Evolutionary conservation across 2,113 vertebrate species (phyloP), one percentile per base, ranked within the genome.

Genomic region (Irena cyanogastra): DNA sequence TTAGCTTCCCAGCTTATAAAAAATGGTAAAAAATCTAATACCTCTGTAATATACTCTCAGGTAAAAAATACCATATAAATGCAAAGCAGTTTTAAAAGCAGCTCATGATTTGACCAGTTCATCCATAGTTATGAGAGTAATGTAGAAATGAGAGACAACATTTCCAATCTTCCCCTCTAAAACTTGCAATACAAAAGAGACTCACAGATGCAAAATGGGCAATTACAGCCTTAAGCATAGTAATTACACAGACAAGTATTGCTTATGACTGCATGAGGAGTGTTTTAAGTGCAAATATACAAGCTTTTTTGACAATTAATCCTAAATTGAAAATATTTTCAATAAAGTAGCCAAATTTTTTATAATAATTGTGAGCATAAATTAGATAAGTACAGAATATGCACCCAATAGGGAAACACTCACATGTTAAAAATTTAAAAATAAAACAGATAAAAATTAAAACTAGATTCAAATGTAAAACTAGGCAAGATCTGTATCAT

Each of bases 31-130:
- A 94, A 52, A 83, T 66, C 47, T 66, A 90, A 83, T 75, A 71
- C 28, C 14, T 68, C 57, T 75, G 15, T 92, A 81, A 94, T 45
- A 33, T 42, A 71, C 47, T 93, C 83, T 87, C 92, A 95, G 65
- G 49, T 95, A 31, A 95, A 96, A 95, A 92, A 92, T 64, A 20
- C 65, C 35, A 91, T 96, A 92, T 84, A 95, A 95, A 97, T 97
- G 93, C 90, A 92, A 96, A 96, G 60, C 69, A 92, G 83, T 83
- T 96, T 94, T 84, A 64, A 56, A 86, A 87, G 68, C 41, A 87
- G 86, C 41, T 86, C 84, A 78, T 78, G 71, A 89, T 93, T 94
- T 95, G n/a, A 71, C 79, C 91, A 28, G 52, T 90, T 90, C 83
- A 83, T 95, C 94, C 87, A 91, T 93, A 93, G 84, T 89, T 95